Conservation (phyloP, 2,113 vertebrate genomes). For the Tamias sibiricus region DNA sequence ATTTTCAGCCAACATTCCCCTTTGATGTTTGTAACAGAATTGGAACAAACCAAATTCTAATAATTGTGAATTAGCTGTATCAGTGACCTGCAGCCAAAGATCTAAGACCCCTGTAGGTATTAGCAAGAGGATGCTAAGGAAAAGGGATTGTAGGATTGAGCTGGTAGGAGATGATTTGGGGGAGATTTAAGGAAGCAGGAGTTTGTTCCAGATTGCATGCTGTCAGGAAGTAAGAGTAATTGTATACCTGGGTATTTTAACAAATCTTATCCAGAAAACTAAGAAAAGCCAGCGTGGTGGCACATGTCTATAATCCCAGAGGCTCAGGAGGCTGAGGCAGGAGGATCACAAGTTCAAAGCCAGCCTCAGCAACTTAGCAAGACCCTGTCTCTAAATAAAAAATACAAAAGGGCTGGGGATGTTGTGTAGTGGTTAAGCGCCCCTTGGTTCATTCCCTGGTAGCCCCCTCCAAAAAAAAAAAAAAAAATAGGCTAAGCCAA, state of each 20-base stretch:
- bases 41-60: background rate
- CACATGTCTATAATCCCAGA: too few species aligned
- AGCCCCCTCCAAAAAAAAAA: too few species aligned
- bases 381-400: too few species aligned
- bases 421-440: too few species aligned
- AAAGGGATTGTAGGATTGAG: background rate
- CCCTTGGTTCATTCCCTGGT: too few species aligned
- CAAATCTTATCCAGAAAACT: background rate
- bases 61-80: background rate
- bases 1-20: background rate
- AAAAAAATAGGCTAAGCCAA: background rate
- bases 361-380: too few species aligned
- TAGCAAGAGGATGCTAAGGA: background rate
- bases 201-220: background rate
- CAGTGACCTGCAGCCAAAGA: background rate
- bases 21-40: background rate
- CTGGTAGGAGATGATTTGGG: background rate
- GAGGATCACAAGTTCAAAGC: too few species aligned
- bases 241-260: background rate
- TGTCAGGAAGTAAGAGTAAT: background rate
- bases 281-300: too few species aligned
- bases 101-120: background rate
- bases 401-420: too few species aligned
- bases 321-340: too few species aligned
- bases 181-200: background rate